phyloP scores from a whole-genome alignment of 2,797 vertebrate species.

The Typhlichthys subterraneus region DNA sequence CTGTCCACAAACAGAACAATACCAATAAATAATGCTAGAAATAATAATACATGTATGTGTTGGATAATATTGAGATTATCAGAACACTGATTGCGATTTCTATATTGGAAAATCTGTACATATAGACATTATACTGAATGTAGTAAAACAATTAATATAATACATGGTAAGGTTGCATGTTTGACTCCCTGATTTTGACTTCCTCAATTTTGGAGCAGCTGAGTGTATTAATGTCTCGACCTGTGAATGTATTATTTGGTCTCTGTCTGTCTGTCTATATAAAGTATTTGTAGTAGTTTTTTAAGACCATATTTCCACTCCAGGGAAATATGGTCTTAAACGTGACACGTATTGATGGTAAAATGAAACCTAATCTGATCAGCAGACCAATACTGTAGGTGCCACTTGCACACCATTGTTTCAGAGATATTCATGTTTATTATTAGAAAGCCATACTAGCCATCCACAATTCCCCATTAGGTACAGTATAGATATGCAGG shows the following conservation, averaged over 20 bases:
- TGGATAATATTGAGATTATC: constrained; percentile 38
- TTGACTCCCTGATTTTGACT: no score
- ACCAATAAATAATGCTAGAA: constrained; percentile 57
- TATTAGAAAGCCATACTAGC: constrained; percentile 69
- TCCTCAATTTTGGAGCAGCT: no score
- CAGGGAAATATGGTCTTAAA: no score
- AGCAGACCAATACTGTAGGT: constrained; percentile 49
- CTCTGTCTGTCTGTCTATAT: background rate
- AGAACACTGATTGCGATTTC: constrained; percentile 26
- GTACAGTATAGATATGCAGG: constrained; percentile 28
- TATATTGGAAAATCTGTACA: no score
- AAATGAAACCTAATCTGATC: constrained; percentile 58
- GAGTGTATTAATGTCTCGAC: no score
- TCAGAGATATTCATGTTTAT: constrained; percentile 64
- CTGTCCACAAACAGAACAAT: constrained; percentile 68
- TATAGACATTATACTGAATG: no score
- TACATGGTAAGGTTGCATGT: no score
- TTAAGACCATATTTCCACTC: constrained; percentile 13
- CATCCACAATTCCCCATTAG: constrained; percentile 64
- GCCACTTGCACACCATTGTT: constrained; percentile 70
- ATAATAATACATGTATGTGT: constrained; percentile 60
- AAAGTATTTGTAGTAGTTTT: constrained; percentile 24
- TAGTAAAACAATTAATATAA: no score
- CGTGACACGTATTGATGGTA: constrained; percentile 57
- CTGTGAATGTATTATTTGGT: no score